phyloP scores from a whole-genome alignment of 2,113 vertebrate genomes.

The Elaphurus davidianus region DNA sequence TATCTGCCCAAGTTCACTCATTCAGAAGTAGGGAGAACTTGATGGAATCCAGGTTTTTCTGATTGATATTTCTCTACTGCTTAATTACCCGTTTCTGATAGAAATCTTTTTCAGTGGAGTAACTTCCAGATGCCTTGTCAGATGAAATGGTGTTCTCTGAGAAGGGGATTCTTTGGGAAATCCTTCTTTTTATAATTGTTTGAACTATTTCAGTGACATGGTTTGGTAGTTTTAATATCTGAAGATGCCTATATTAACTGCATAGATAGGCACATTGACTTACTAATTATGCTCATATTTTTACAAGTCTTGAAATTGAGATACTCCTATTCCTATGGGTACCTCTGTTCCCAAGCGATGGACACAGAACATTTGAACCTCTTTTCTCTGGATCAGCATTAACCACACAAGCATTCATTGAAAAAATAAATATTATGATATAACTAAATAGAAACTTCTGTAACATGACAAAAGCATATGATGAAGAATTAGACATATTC shows the following conservation, averaged over 20 bases:
- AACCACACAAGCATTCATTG: neutral
- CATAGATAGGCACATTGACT: neutral
- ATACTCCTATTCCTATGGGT: neutral
- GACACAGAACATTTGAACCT: neutral
- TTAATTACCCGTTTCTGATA: neutral
- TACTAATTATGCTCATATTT: neutral
- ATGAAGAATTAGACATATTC: neutral
- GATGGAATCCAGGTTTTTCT: neutral
- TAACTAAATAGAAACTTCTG: neutral
- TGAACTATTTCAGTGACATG: neutral
- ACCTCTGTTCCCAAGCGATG: neutral
- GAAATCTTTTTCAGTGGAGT: neutral
- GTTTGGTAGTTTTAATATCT: neutral
- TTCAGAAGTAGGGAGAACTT: neutral
- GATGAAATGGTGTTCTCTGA: neutral
- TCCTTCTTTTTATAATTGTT: neutral
- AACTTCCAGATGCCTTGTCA: neutral
- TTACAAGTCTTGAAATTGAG: neutral
- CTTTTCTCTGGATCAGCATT: neutral
- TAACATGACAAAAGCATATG: neutral
- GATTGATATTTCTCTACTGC: neutral
- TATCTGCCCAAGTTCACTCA: neutral
- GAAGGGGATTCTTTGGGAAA: neutral
- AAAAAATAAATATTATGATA: neutral
- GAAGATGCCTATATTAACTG: neutral